Conservation (phyloP, 64 coral and sea anemone species). For the Stylophora pistillata region DNA sequence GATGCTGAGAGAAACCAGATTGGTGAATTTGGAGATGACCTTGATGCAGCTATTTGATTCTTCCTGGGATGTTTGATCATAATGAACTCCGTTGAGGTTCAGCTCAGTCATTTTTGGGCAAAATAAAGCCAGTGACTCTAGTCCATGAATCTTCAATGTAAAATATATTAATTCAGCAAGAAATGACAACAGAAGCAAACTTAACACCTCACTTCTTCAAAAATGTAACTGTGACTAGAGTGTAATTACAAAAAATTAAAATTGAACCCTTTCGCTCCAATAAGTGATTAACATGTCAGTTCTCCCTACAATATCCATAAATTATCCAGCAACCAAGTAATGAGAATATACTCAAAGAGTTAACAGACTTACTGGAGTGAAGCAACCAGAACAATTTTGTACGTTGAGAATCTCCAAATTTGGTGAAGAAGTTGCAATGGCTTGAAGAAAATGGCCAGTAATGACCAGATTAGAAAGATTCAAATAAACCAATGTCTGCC, state of each 20-base stretch:
- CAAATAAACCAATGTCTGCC: constrained; percentile 11
- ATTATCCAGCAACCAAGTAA: too few species aligned
- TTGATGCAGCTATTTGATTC: neutral
- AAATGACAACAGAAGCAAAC: neutral
- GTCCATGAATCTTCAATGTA: constrained; percentile 7
- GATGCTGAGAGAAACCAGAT: constrained; percentile 17
- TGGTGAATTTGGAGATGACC: constrained; percentile 12
- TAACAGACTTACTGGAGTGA: constrained; percentile 13
- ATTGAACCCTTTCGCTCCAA: too few species aligned
- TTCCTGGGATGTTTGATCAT: neutral
- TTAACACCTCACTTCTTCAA: neutral
- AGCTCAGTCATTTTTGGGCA: constrained; percentile 21
- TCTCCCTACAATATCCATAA: too few species aligned
- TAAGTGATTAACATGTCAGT: too few species aligned
- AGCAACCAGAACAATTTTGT: neutral
- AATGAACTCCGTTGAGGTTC: constrained; percentile 30
- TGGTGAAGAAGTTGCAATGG: constrained; percentile 24
- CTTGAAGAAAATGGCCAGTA: constrained; percentile 19
- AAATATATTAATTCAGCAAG: neutral
- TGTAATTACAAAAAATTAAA: too few species aligned
- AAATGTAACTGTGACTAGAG: too few species aligned
- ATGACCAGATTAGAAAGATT: neutral
- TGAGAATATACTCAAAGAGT: too few species aligned
- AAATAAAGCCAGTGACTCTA: constrained; percentile 6
- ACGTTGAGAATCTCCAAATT: constrained; percentile 28